Evolutionary conservation across 64 coral and sea anemone genomes (phyloP), one percentile per base, ranked within the genome.

Genomic region (Montipora capricornis): DNA sequence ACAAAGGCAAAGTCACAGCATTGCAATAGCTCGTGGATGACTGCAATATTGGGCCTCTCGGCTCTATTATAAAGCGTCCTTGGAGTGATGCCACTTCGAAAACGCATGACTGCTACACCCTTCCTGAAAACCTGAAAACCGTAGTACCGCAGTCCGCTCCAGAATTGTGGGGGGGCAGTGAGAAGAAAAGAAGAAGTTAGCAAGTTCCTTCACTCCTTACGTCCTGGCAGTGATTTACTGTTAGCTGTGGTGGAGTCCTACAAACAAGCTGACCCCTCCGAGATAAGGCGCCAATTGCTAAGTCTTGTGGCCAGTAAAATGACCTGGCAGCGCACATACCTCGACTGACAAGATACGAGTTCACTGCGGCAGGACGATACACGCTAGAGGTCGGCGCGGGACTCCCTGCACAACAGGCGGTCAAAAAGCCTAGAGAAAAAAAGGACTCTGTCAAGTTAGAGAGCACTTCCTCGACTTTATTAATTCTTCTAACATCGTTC

Each of bases 241-340:
- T 37, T 88, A 8, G 87, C 87, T 52, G 67, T 77, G 4, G 73
- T 70, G 19, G 88, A 90, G 57, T 90, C 88, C 29, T 90, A 90
- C 44, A 90, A 90, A 20, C 88, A 78, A 79, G 88, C 88, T 37
- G 37, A 44, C 8, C 6, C 24, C 4, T 50, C 57, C 19, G 88
- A 90, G 47, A 90, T 47, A 19, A 77, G 88, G 29, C 29, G 29
- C 29, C 29, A 37, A 37, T 37, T 37, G 29, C 29, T 37, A 37
- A 0, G 29, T 37, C 51, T 89, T 12, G 87, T 89, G 49, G 87
- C 87, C 73, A 68, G 69, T 44, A 89, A 89, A 58, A 20, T 89
- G 50, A 79, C 48, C 51, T 89, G 20, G 44, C 20, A 15, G 44
- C 2, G 44, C 70, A 90, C 26, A 68, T 90, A 45, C 88, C 88